Conservation (phyloP, 2,797 vertebrate species). For the Rhincodon typus region DNA sequence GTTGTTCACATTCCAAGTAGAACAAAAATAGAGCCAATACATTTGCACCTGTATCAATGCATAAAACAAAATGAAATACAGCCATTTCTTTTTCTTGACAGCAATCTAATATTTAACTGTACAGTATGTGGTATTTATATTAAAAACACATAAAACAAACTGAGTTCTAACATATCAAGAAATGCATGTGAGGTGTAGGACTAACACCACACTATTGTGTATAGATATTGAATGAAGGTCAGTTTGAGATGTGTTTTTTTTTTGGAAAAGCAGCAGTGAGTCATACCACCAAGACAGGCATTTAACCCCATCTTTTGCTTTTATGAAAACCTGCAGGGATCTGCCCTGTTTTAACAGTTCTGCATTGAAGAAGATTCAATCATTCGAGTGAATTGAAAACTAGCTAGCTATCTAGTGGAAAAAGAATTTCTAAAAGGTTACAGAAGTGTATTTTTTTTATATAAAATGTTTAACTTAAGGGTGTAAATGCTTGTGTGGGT, state of each 20-base stretch:
- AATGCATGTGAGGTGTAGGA: conserved; percentile 44
- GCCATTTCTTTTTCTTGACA: not conserved
- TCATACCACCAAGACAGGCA: conserved; percentile 83
- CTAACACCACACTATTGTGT: conserved; percentile 61
- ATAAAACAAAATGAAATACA: not conserved
- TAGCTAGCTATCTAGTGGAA: conserved; percentile 81
- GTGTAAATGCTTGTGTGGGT: conserved; percentile 79
- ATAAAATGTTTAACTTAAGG: conserved; percentile 79
- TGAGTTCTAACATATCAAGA: not conserved
- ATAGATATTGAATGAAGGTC: conserved; percentile 81
- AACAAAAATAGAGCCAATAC: not conserved
- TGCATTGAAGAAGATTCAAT: conserved; percentile 89
- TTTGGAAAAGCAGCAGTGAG: conserved; percentile 78
- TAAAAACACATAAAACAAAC: not conserved
- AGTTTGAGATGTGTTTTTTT: conserved; percentile 83
- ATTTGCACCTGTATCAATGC: not conserved
- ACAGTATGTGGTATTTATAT: not conserved
- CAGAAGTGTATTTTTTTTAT: conserved; percentile 60
- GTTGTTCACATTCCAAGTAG: no score
- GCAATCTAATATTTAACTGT: not conserved
- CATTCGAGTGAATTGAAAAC: conserved; percentile 89
- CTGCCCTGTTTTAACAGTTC: conserved; percentile 74
- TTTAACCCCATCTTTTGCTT: conserved; percentile 80
- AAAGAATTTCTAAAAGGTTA: conserved; percentile 89
- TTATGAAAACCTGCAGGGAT: conserved; percentile 65